Evolutionary conservation across 2,888 invertebrate genomes (phyloP).

Genomic region (Hydropsyche betteni): DNA sequence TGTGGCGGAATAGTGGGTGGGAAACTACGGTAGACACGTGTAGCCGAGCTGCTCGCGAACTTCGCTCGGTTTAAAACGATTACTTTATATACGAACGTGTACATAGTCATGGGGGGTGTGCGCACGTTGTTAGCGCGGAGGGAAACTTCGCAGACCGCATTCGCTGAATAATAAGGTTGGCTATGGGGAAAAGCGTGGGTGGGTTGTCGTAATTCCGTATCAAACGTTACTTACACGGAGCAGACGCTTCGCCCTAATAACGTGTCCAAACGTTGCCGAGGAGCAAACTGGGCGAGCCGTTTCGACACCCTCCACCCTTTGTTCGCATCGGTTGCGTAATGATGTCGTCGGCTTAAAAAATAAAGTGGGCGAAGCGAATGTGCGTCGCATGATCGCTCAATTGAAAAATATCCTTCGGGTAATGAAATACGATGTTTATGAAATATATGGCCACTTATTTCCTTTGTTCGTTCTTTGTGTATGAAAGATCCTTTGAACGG

Average conservation of each 20-base stretch:
- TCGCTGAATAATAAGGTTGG: conserved; percentile 42
- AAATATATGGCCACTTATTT: no score
- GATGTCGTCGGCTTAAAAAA: no score
- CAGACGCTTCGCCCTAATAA: conserved; percentile 8
- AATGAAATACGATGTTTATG: no score
- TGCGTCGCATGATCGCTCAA: no score
- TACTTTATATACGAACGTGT: conserved; percentile 34
- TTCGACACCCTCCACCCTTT: no score
- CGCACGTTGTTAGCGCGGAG: conserved; percentile 32
- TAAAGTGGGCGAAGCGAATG: no score
- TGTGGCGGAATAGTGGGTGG: no score
- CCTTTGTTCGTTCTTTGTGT: no score
- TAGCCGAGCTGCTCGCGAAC: conserved; percentile 37
- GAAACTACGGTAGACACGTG: conserved; percentile 3
- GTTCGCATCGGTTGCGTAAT: no score
- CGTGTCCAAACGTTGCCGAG: background rate
- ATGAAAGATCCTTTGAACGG: no score
- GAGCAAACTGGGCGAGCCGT: background rate
- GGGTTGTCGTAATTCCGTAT: conserved; percentile 13
- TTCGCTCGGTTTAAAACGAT: conserved; percentile 44
- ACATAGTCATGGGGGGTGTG: background rate
- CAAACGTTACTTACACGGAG: conserved; percentile 29
- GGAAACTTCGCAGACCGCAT: conserved; percentile 36
- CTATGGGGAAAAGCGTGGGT: background rate
- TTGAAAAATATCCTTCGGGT: no score